Base-by-base conservation (phyloP, 2,888 invertebrate species). In the Anthophora plumipes region DNA sequence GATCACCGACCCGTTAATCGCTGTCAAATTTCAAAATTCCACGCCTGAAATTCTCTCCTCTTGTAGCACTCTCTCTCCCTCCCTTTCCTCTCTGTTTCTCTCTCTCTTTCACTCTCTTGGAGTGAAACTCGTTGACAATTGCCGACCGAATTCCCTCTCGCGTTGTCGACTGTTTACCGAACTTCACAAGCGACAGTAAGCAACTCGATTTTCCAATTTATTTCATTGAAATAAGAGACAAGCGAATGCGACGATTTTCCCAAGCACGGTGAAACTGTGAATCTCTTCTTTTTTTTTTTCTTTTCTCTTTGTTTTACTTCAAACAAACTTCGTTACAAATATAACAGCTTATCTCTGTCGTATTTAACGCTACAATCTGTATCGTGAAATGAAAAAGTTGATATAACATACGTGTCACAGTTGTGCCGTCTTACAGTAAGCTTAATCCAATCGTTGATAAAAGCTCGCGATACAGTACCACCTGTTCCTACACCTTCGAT, bases 1-100 rank as follows among this genome's bases (percentile, higher is more conserved):
- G 74, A 59, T 71, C 78, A 71, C 54, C 86, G 59, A 68, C 72
- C 73, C 78, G 81, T 84, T 85, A 86, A 86, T 85, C 81, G 78
- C 63, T 68, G 78, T 78, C 78, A 78, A 71, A 75, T 74, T 74
- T 81, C 86, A 78, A 84, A 84, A 86, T 78, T 78, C 71, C 72
- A 39, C 52, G 20, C 11, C 20, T 50, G 52, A 48, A 48, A 57
- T 74, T 66, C 67, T n/a, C n/a, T n/a, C 9, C 67, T 54, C 22
- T 43, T n/a, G 31, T 14, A 6, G 2, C 31, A 3, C 31, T 31
- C 7, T 37, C 7, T 3, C 20, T n/a, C 59, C 37, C 12, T 17
- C 8, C 1, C n/a, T 20, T 54, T 8, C 3, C 54, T 7, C 54
- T 2, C 17, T 54, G n/a, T n/a, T n/a, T 31, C 31, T 31, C 55